These are phyloP conservation scores for Schizothorax lantsangensis DNA, from an alignment of 2,797 vertebrate genomes.

Conservation along the genomic window DNA sequence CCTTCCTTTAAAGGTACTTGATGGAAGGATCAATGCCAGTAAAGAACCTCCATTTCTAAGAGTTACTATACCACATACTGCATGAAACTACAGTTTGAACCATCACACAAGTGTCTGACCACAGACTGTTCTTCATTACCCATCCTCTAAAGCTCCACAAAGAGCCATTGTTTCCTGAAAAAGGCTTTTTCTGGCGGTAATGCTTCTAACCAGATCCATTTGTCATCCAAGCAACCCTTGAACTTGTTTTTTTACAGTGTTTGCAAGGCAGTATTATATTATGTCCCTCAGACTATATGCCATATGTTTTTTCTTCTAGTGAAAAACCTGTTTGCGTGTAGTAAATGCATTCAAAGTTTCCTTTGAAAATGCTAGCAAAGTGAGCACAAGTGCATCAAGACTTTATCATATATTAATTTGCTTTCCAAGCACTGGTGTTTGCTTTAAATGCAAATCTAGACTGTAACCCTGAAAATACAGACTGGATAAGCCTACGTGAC, in stretches of 20 bases:
- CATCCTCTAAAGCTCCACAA: neutral
- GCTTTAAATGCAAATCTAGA: neutral
- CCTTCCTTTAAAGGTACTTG: neutral
- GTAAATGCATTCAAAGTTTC: neutral
- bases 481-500: neutral
- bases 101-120: neutral
- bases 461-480: neutral
- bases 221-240: constrained; percentile 8
- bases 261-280: neutral
- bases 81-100: neutral
- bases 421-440: neutral
- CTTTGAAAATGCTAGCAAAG: neutral
- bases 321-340: neutral
- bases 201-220: constrained; percentile 9
- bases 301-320: neutral
- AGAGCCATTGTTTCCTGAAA: neutral
- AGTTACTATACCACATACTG: neutral
- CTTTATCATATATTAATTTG: neutral
- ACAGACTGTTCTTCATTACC: constrained; percentile 5
- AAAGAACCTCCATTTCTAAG: neutral
- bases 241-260: neutral
- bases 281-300: neutral
- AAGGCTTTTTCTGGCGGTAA: neutral
- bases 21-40: neutral
- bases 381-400: neutral